Conservation (phyloP, 2,797 vertebrate genomes). For the Australoheros facetus region DNA sequence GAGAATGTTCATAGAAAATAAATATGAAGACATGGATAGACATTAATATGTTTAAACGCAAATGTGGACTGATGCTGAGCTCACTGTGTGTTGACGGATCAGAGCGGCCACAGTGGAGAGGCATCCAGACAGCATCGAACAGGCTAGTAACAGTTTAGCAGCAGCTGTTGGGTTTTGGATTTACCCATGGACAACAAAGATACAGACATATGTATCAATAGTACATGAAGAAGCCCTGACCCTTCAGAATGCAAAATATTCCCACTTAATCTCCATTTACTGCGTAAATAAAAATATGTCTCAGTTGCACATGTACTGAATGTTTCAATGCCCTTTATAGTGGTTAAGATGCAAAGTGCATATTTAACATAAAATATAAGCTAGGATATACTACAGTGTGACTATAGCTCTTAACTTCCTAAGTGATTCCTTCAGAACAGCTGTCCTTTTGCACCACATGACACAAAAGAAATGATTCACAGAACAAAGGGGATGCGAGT, state of each 20-base stretch:
- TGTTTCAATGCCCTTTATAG: constrained; percentile 86
- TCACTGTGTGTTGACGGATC: constrained; percentile 48
- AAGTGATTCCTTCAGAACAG: constrained; percentile 64
- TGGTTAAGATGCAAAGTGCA: constrained; percentile 86
- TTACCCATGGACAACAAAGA: constrained; percentile 79
- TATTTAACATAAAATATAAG: constrained; percentile 78
- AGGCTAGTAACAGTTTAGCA: constrained; percentile 81
- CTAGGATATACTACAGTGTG: constrained; percentile 74
- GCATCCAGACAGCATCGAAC: constrained; percentile 70
- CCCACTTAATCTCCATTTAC: constrained; percentile 62
- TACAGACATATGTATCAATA: constrained; percentile 73
- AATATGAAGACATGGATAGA: constrained; percentile 58
- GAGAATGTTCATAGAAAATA: constrained; percentile 64
- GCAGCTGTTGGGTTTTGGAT: constrained; percentile 82
- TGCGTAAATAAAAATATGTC: constrained; percentile 69
- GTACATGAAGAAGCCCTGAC: constrained; percentile 70
- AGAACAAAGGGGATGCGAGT: constrained; percentile 55
- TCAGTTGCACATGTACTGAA: constrained; percentile 77
- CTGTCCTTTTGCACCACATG: constrained; percentile 47
- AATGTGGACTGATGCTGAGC: constrained; percentile 60
- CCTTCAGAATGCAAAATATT: constrained; percentile 65
- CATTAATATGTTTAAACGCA: constrained; percentile 46
- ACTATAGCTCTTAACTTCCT: constrained; percentile 70
- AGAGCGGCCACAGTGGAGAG: constrained; percentile 51
- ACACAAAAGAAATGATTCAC: constrained; percentile 59